Evolutionary conservation across 2,888 invertebrate species (phyloP).

Genomic region (Hypselothyrea guttata): DNA sequence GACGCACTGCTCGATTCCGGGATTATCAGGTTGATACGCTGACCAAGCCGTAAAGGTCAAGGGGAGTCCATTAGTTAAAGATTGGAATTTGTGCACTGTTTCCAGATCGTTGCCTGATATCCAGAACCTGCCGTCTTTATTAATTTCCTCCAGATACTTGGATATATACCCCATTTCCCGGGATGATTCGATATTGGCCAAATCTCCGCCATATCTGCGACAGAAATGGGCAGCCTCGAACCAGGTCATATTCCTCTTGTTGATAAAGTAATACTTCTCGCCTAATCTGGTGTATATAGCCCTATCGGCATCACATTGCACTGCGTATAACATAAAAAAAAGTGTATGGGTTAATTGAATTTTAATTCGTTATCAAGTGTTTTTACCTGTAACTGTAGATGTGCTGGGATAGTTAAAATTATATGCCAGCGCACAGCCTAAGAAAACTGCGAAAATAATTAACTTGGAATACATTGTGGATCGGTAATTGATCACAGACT

Average conservation of each 20-base stretch:
- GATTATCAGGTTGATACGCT: conserved; percentile 17
- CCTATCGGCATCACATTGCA: background rate
- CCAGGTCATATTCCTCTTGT: conserved; percentile 12
- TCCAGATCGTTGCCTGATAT: conserved; percentile 29
- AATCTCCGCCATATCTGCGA: conserved; percentile 23
- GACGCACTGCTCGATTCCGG: conserved; percentile 17
- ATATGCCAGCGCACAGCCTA: background rate
- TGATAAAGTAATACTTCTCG: conserved; percentile 12
- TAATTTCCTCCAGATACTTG: background rate
- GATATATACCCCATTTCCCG: conserved; percentile 6
- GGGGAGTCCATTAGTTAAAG: conserved; percentile 9
- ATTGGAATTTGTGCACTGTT: background rate
- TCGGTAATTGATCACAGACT: no score
- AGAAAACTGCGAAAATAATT: no score
- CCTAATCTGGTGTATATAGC: conserved; percentile 4
- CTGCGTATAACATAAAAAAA: no score
- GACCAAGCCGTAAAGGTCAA: conserved; percentile 16
- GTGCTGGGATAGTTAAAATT: background rate
- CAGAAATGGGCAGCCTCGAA: conserved; percentile 13
- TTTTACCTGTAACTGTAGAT: background rate
- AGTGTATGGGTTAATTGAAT: no score
- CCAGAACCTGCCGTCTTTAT: conserved; percentile 14
- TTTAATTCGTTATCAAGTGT: no score
- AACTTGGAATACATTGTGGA: no score
- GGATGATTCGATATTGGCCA: conserved; percentile 21